A percentile compares a stretch with the other conserved stretches of the same genome.
Evolutionary conservation across 1,140 invertebrate genomes (phyloP).

Genomic region (Bombus waltoni): DNA sequence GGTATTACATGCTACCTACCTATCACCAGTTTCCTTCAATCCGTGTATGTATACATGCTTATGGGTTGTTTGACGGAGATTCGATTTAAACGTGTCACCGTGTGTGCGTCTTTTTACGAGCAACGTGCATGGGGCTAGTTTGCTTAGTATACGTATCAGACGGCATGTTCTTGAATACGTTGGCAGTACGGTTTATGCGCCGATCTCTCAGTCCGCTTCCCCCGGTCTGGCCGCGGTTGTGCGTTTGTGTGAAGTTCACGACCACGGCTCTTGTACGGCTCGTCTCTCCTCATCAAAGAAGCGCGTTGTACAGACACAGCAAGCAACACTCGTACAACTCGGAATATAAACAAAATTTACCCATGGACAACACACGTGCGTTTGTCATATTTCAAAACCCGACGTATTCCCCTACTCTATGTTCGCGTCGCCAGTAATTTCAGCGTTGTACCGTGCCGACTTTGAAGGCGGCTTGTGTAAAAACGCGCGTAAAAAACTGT

Average conservation of each 20-base stretch:
- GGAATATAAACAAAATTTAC: constrained; percentile 71
- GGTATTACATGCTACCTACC: no score
- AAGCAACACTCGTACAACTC: constrained; percentile 56
- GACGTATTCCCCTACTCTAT: constrained; percentile 3
- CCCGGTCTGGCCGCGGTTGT: constrained; percentile 4
- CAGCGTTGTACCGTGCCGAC: constrained; percentile 54
- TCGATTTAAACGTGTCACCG: not conserved
- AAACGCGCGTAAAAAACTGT: constrained; percentile 58
- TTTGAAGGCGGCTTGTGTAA: constrained; percentile 61
- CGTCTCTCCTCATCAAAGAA: constrained; percentile 75
- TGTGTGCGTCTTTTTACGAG: not conserved
- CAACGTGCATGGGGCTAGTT: not conserved
- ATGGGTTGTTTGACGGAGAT: not conserved
- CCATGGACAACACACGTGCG: constrained; percentile 69
- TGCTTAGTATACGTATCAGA: not conserved
- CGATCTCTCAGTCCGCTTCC: constrained; percentile 28
- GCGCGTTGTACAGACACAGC: constrained; percentile 63
- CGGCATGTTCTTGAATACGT: constrained; percentile 11
- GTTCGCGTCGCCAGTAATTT: constrained; percentile 60
- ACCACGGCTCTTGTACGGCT: constrained; percentile 63
- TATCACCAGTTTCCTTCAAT: no score
- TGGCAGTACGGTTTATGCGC: constrained; percentile 26
- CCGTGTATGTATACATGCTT: not conserved
- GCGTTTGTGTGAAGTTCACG: constrained; percentile 5
- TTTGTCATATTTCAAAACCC: constrained; percentile 71